Conservation (phyloP, 2,888 invertebrate genomes). For the Griposia aprilina region DNA sequence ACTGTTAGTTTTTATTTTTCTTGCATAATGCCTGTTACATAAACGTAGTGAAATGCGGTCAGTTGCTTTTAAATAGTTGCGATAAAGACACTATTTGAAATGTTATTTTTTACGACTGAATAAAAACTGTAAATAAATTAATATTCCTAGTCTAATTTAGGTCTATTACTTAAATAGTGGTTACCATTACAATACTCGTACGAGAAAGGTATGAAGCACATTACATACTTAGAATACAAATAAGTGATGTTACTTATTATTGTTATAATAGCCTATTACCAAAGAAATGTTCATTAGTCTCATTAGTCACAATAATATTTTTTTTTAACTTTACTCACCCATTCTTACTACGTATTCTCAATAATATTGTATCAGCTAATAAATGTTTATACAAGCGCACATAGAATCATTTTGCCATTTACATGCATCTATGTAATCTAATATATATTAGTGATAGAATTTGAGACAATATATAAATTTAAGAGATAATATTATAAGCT, state of each 20-base stretch:
- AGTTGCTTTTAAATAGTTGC: slow-evolving; percentile 51
- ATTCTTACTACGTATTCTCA: slow-evolving; percentile 26
- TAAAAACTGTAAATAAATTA: slow-evolving; percentile 82
- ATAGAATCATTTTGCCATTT: slow-evolving; percentile 64
- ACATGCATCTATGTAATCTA: slow-evolving; percentile 58
- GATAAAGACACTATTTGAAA: slow-evolving; percentile 61
- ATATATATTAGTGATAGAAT: slow-evolving; percentile 76
- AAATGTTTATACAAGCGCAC: slow-evolving; percentile 53
- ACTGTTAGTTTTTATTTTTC: background rate
- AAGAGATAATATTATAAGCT: slow-evolving; percentile 67
- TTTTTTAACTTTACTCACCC: slow-evolving; percentile 17
- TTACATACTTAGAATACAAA: slow-evolving; percentile 21
- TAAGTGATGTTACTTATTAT: slow-evolving; percentile 50
- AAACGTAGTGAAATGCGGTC: slow-evolving; percentile 42
- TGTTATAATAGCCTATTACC: slow-evolving; percentile 55
- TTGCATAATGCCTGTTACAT: background rate
- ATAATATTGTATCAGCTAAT: slow-evolving; percentile 19
- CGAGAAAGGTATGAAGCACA: slow-evolving; percentile 38
- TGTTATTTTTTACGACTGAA: slow-evolving; percentile 78
- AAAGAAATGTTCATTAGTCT: slow-evolving; percentile 61
- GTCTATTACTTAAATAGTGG: slow-evolving; percentile 74
- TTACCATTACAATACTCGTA: slow-evolving; percentile 64
- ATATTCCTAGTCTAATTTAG: slow-evolving; percentile 77
- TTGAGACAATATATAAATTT: slow-evolving; percentile 86
- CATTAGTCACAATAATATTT: slow-evolving; percentile 34